These are phyloP conservation scores for Trachelus troglodyta DNA, from an alignment of 2,888 invertebrate genomes.

Conservation along the genomic window DNA sequence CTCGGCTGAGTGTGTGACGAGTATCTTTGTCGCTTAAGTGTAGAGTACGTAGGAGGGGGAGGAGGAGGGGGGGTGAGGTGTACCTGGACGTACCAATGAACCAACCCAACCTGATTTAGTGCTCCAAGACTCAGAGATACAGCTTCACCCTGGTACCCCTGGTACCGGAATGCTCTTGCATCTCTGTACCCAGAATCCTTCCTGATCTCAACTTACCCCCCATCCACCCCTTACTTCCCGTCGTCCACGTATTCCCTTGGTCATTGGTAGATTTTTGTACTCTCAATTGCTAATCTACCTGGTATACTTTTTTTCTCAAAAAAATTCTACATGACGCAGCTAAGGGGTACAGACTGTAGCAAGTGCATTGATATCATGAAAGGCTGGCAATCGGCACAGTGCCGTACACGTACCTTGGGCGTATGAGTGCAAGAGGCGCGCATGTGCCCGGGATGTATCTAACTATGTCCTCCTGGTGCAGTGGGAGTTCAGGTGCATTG, in stretches of 20 bases:
- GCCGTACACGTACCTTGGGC: neutral
- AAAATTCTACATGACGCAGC: neutral
- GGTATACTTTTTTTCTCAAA: neutral
- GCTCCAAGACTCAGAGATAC: constrained; percentile 40
- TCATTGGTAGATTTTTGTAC: neutral
- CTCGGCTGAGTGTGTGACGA: neutral
- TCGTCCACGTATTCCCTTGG: neutral
- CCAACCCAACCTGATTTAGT: constrained; percentile 58
- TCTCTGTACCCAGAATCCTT: neutral
- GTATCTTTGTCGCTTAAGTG: neutral
- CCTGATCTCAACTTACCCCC: neutral
- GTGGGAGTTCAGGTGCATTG: neutral
- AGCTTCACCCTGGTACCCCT: neutral
- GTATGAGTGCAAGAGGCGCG: neutral
- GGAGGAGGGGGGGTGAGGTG: neutral
- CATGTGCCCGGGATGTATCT: neutral
- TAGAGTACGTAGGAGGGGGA: neutral
- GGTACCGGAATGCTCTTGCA: neutral
- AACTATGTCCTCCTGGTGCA: neutral
- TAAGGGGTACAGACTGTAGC: neutral
- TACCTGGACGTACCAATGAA: constrained; percentile 18
- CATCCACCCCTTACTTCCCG: neutral
- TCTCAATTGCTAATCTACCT: neutral
- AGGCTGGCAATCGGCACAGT: constrained; percentile 5
- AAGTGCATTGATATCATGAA: neutral